Evolutionary conservation across 2,797 vertebrate species (phyloP).

Genomic region (Chaunax sp.): DNA sequence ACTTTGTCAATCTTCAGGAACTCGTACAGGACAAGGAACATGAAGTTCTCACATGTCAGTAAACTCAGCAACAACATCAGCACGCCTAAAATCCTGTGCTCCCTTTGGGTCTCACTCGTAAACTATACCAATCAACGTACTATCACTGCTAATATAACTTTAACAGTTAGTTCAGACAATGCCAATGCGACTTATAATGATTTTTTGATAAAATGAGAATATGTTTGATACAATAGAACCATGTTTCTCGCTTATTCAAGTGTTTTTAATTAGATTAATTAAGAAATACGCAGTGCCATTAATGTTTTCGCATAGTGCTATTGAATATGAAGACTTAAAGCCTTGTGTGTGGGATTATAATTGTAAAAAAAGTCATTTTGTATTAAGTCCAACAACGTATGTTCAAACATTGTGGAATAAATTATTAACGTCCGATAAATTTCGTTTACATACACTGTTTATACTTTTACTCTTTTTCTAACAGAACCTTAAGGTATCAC

Average conservation of each 20-base stretch:
- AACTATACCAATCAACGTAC: fast-evolving
- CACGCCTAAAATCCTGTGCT: conserved; percentile 32
- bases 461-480: background rate
- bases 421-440: background rate
- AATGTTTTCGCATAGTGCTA: background rate
- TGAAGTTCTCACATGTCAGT: conserved; percentile 42
- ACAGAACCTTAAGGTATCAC: conserved; percentile 15
- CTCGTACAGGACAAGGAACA: conserved; percentile 37
- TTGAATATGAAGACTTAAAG: too few relatives aligned
- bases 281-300: background rate
- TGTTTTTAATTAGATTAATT: background rate
- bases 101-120: conserved; percentile 24
- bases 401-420: too few relatives aligned
- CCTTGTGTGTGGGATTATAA: too few relatives aligned
- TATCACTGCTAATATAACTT: background rate
- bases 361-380: background rate
- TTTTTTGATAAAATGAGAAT: too few relatives aligned
- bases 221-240: fast-evolving
- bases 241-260: background rate
- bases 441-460: fast-evolving
- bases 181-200: background rate
- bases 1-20: conserved; percentile 3
- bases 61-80: conserved; percentile 35
- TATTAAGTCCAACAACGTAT: too few relatives aligned
- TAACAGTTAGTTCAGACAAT: background rate